These are phyloP conservation scores for Leptopilina myrica DNA, from an alignment of 2,888 invertebrate genomes.

Conservation along the genomic window DNA sequence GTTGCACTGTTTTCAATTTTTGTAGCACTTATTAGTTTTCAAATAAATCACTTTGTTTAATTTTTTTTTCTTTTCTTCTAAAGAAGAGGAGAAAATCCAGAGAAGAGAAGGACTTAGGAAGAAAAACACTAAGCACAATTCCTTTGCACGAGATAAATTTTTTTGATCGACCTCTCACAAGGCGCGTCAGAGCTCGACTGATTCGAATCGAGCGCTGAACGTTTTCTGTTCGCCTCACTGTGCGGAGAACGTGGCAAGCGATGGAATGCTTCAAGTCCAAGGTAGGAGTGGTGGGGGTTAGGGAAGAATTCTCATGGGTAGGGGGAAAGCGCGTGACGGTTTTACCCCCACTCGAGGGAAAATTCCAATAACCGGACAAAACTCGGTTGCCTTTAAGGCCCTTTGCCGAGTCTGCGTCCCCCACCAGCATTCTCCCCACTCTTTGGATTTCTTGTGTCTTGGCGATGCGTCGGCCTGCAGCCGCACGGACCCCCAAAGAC, in stretches of 20 bases:
- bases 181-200: slow-evolving; percentile 74
- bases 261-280: slow-evolving; percentile 68
- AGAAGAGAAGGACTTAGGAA: not conserved
- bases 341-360: slow-evolving; percentile 65
- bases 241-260: slow-evolving; percentile 68
- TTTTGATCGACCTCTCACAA: slow-evolving; percentile 65
- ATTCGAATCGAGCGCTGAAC: slow-evolving; percentile 63
- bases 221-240: slow-evolving; percentile 66
- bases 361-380: slow-evolving; percentile 71
- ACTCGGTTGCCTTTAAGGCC: slow-evolving; percentile 65
- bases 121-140: slow-evolving; percentile 42
- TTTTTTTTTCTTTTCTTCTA: no score
- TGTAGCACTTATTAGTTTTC: slow-evolving; percentile 45
- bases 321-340: slow-evolving; percentile 74
- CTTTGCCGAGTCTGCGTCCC: slow-evolving; percentile 40
- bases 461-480: slow-evolving; percentile 53
- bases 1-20: no score
- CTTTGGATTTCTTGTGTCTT: not conserved
- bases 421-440: slow-evolving; percentile 47
- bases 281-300: slow-evolving; percentile 59
- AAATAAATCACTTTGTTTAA: not conserved
- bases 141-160: not conserved
- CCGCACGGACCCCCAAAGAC: slow-evolving; percentile 52
- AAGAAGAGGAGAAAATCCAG: not conserved
- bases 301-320: slow-evolving; percentile 56